Conservation (phyloP, 2,888 invertebrate species). For the Lissocephala sabroskyi region DNA sequence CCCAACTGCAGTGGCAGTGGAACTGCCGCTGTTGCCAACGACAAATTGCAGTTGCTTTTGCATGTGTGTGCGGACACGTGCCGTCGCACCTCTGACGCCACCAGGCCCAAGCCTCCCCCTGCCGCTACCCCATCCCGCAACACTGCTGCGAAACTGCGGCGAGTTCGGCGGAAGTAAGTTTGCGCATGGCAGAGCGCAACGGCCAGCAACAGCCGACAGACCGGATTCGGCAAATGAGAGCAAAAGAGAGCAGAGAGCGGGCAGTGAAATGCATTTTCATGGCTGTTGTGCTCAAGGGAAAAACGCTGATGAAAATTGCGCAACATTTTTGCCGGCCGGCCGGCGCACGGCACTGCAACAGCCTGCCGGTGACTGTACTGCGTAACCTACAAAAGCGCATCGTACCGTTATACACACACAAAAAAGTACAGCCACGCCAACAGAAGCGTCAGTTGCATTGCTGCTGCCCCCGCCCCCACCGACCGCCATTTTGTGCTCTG, state of each 20-base stretch:
- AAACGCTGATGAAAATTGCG: constrained; percentile 38
- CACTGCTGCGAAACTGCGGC: constrained; percentile 30
- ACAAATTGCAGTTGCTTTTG: constrained; percentile 43
- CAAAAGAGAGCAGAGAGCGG: constrained; percentile 14
- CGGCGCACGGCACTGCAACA: constrained; percentile 43
- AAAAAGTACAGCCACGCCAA: constrained; percentile 62
- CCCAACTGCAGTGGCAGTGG: no score
- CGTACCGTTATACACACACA: constrained; percentile 17
- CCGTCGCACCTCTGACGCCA: constrained; percentile 41
- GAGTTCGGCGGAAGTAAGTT: constrained; percentile 48
- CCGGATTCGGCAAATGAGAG: constrained; percentile 2
- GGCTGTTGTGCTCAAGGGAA: constrained; percentile 1
- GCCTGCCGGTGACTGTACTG: constrained; percentile 16
- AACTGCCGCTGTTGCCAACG: constrained; percentile 24
- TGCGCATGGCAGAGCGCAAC: constrained; percentile 41
- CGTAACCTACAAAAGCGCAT: constrained; percentile 49
- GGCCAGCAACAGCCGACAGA: constrained; percentile 10
- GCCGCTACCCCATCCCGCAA: constrained; percentile 6
- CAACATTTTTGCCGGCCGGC: constrained; percentile 60
- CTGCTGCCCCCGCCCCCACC: constrained; percentile 34
- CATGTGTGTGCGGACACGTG: constrained; percentile 67
- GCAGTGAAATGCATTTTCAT: constrained; percentile 43
- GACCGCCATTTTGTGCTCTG: constrained; percentile 60
- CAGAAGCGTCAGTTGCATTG: constrained; percentile 57
- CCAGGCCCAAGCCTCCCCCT: constrained; percentile 1